A percentile compares a stretch with the other conserved stretches of the same genome.
These are phyloP conservation scores for Neoseiulus cucumeris DNA, from an alignment of 1,140 invertebrate species.

Conservation along the genomic window DNA sequence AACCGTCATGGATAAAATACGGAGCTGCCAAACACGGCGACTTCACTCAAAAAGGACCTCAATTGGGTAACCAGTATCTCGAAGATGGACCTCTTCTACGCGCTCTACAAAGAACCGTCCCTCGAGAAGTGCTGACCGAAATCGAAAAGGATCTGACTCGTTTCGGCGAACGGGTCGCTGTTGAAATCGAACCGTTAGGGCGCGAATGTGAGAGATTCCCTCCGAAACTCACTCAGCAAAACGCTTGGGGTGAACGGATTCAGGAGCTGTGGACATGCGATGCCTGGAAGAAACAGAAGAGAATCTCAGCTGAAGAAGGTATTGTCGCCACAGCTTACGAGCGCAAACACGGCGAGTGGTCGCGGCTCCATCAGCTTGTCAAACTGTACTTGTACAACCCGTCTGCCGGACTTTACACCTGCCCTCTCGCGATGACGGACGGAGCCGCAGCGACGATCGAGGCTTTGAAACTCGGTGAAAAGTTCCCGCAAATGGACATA, in stretches of 20 bases:
- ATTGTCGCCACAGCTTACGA: constrained; percentile 37
- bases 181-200: constrained; percentile 32
- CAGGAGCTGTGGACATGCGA: constrained; percentile 32
- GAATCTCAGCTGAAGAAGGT: constrained; percentile 37
- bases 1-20: background rate
- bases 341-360: constrained; percentile 28
- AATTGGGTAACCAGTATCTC: constrained; percentile 26
- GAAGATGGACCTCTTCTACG: constrained; percentile 24
- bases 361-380: constrained; percentile 36
- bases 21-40: constrained; percentile 22
- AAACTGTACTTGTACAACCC: constrained; percentile 36
- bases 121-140: constrained; percentile 22
- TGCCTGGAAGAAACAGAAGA: constrained; percentile 34
- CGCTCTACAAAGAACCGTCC: constrained; percentile 24
- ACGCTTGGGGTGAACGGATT: constrained; percentile 37
- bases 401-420: constrained; percentile 36
- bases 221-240: constrained; percentile 30
- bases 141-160: constrained; percentile 29
- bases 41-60: constrained; percentile 26
- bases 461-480: constrained; percentile 20
- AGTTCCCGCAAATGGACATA: constrained; percentile 12
- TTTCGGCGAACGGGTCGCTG: constrained; percentile 32
- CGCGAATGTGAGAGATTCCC: constrained; percentile 34
- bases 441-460: constrained; percentile 37
- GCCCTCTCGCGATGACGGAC: constrained; percentile 43